These are phyloP conservation scores for Rhincodon typus DNA, from an alignment of 2,797 vertebrate species.

Conservation along the genomic window DNA sequence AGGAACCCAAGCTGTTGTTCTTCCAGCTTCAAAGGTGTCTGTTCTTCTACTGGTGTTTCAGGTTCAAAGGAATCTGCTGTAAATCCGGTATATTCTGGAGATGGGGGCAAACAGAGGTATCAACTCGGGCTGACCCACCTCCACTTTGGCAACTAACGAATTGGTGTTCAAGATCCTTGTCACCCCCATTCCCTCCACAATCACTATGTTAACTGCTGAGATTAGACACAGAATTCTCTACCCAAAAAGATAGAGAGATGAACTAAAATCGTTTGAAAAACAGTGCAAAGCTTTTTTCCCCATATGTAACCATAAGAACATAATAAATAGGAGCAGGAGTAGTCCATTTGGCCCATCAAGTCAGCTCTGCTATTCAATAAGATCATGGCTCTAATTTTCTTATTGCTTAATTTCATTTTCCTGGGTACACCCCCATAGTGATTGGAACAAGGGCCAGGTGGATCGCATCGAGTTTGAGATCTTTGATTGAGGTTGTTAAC, in stretches of 20 bases:
- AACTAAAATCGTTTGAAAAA: background rate
- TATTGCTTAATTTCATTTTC: too few relatives aligned
- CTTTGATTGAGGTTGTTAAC: too few relatives aligned
- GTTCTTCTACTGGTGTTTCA: background rate
- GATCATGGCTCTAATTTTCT: too few relatives aligned
- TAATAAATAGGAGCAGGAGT: too few relatives aligned
- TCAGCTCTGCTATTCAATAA: too few relatives aligned
- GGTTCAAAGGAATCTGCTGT: slow-evolving; percentile 7
- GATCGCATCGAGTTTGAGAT: too few relatives aligned
- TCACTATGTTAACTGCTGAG: background rate
- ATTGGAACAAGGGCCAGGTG: too few relatives aligned
- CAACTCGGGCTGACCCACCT: background rate
- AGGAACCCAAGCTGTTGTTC: background rate
- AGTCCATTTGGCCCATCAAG: too few relatives aligned
- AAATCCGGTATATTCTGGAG: slow-evolving; percentile 4
- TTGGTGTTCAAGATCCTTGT: background rate
- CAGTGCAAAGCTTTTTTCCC: background rate
- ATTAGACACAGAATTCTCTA: background rate
- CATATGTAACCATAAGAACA: background rate
- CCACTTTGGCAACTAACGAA: background rate
- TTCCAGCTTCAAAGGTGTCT: background rate
- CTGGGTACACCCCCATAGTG: too few relatives aligned
- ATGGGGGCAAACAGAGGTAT: background rate
- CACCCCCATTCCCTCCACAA: too few relatives aligned
- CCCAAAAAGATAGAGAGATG: background rate